These are phyloP conservation scores for Caenorhabditis sp. DNA, from an alignment of 2,888 invertebrate genomes.

Conservation along the genomic window DNA sequence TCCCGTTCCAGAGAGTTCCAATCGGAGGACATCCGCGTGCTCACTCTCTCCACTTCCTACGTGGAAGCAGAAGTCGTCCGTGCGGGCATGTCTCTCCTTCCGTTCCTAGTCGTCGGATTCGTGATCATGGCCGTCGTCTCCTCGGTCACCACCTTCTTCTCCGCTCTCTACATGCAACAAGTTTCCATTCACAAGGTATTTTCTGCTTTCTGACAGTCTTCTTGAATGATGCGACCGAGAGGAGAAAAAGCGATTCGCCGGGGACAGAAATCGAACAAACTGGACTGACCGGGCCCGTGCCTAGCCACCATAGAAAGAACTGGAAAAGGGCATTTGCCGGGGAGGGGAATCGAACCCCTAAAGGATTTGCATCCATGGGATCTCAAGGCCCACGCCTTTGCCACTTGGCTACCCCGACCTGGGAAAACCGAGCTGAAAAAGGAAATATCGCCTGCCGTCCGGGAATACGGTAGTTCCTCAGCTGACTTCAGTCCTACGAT, in stretches of 20 bases:
- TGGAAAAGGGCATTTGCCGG: not conserved
- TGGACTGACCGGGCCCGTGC: too few relatives aligned
- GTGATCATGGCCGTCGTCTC: conserved; percentile 73
- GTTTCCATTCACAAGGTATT: conserved; percentile 72
- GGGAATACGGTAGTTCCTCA: not conserved
- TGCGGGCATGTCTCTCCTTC: conserved; percentile 70
- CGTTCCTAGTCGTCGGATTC: conserved; percentile 73
- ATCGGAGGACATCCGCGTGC: conserved; percentile 66
- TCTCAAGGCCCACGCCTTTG: conserved; percentile 9
- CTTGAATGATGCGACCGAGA: not conserved
- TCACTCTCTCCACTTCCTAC: conserved; percentile 73
- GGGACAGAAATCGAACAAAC: conserved; percentile 11
- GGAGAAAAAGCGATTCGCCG: not conserved
- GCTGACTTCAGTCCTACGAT: too few relatives aligned
- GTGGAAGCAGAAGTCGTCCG: conserved; percentile 75
- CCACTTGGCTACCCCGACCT: conserved; percentile 12
- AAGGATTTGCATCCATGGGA: conserved; percentile 26
- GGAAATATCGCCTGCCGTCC: too few relatives aligned
- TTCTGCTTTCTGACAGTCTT: too few relatives aligned
- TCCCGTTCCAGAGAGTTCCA: conserved; percentile 65
- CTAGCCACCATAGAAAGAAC: too few relatives aligned
- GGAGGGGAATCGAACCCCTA: conserved; percentile 14
- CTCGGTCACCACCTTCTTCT: conserved; percentile 69
- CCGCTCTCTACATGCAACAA: conserved; percentile 73
- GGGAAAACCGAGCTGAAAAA: too few relatives aligned